Percentiles rank a stretch among this genome's conserved stretches.
phyloP scores from a whole-genome alignment of 1,140 invertebrate genomes.

The Triops cancriformis region DNA sequence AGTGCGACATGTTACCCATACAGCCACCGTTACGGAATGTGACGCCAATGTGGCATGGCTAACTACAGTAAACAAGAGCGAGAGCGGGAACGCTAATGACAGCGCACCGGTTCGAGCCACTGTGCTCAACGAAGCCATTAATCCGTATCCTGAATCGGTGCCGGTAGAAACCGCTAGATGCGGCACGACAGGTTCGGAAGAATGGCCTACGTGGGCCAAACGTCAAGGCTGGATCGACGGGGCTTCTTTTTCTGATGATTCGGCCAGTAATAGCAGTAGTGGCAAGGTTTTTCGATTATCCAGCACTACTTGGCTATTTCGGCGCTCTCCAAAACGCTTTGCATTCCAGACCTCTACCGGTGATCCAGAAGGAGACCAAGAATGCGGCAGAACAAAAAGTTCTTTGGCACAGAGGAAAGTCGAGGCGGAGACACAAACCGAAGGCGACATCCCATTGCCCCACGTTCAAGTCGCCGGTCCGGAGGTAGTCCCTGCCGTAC shows the following conservation, averaged over 20 bases:
- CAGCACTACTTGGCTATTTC: slow-evolving; percentile 25
- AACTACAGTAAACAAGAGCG: neutral
- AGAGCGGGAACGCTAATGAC: neutral
- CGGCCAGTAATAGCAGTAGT: slow-evolving; percentile 20
- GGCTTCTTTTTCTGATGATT: neutral
- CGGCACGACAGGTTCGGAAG: neutral
- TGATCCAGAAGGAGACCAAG: neutral
- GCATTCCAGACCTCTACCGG: slow-evolving; percentile 17
- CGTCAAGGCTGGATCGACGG: slow-evolving; percentile 24
- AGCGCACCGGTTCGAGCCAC: neutral
- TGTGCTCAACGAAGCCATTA: neutral
- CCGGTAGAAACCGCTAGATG: neutral
- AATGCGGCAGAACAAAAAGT: neutral
- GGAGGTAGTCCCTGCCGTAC: slow-evolving; percentile 4
- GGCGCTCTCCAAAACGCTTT: slow-evolving; percentile 16
- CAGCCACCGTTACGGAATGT: slow-evolving; percentile 3
- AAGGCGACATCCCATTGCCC: neutral
- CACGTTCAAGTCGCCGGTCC: neutral
- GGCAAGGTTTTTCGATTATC: slow-evolving; percentile 23
- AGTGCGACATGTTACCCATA: neutral
- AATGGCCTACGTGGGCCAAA: slow-evolving; percentile 28
- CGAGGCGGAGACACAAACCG: slow-evolving; percentile 18
- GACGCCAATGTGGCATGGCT: neutral
- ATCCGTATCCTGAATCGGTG: neutral
- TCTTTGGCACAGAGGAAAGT: neutral